Evolutionary conservation across 2,888 invertebrate species (phyloP), one percentile per base, ranked within the genome.

Genomic region (Drosophila prolongata): DNA sequence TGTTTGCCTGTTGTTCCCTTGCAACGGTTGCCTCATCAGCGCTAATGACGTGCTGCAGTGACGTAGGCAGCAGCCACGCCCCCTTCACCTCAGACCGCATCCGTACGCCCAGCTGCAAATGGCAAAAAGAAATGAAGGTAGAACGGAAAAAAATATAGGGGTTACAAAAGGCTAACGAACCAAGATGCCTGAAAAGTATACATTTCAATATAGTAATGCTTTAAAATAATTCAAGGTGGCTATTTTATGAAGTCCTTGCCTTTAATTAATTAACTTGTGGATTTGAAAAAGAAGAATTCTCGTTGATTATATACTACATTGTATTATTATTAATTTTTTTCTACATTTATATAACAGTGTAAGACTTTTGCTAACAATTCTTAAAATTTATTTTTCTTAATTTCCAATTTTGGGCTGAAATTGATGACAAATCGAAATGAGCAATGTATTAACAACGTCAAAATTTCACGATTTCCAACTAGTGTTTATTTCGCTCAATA

Each of bases 1-100:
- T 72, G 78, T 76, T 66, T 68, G 47, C 30, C 60, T 57, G 67
- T 61, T 68, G 57, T 49, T 53, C 58, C 60, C 49, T 24, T 58
- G 49, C 72, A 53, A 38, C 60, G 59, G 49, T 56, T 74, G 42
- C 62, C 87, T 83, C 87, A 87, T 87, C 83, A 83, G 55, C 87
- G 70, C 85, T 83, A 83, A 83, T 83, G 83, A 83, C 85, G 74
- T 77, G 81, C 77, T 77, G 87, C 87, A 86, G 50, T 78, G 78
- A 68, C 74, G 80, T 64, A 67, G 70, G 44, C 74, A 67, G 65
- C 65, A 53, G 79, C 65, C 47, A 44, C 47, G 59, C 69, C 40
- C 37, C n/a, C 24, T 40, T 55, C 14, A 46, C 46, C 40, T 44
- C 52, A 44, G 34, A 6, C 49, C 49, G 16, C 49, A 16, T 13